These are phyloP conservation scores for Tribolium madens DNA, from an alignment of 1,140 invertebrate genomes.

Conservation along the genomic window DNA sequence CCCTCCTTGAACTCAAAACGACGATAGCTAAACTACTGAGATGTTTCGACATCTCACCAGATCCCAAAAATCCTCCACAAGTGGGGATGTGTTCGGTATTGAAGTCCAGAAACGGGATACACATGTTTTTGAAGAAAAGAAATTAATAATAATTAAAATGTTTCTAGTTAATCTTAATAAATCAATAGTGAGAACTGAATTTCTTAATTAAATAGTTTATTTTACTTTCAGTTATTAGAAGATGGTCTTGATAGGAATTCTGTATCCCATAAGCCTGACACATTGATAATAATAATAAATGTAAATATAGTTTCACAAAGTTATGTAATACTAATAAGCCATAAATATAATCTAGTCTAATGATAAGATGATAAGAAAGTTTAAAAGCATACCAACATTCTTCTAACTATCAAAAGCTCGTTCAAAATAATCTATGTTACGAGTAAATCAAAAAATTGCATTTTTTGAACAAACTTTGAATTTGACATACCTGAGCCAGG, in stretches of 20 bases:
- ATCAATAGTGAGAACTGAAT: neutral
- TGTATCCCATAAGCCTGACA: neutral
- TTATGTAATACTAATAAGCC: neutral
- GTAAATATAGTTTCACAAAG: neutral
- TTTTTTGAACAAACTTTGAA: too few relatives aligned
- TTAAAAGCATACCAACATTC: neutral
- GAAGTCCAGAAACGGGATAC: conserved; percentile 61
- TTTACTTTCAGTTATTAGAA: neutral
- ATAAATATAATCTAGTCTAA: neutral
- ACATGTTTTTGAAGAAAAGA: conserved; percentile 48
- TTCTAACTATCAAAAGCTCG: too few relatives aligned
- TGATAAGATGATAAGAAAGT: neutral
- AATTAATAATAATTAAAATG: neutral
- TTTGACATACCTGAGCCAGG: neutral
- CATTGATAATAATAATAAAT: too few relatives aligned
- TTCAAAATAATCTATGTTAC: too few relatives aligned
- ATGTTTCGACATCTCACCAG: conserved; percentile 55
- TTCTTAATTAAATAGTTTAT: neutral
- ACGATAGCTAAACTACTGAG: conserved; percentile 66
- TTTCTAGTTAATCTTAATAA: neutral
- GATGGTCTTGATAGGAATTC: neutral
- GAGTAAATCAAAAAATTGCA: too few relatives aligned
- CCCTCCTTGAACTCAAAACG: conserved; percentile 67
- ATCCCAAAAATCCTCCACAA: conserved; percentile 49
- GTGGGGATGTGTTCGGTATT: conserved; percentile 58